Evolutionary conservation across 2,888 invertebrate genomes (phyloP), one percentile per base, ranked within the genome.

Genomic region (Odontomyia ornata): DNA sequence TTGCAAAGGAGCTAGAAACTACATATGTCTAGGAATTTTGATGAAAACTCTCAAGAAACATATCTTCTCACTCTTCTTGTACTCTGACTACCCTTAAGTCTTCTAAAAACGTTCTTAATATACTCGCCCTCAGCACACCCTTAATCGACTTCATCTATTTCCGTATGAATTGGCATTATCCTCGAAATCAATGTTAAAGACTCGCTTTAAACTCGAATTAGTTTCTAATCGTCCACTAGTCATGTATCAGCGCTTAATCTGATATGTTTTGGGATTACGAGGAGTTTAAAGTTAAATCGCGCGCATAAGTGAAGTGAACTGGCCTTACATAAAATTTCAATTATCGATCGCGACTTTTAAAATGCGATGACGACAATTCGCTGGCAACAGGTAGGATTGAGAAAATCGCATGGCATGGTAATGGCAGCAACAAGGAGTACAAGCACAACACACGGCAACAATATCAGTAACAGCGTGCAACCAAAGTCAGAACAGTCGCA

Each of bases 251-350:
- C 60, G 25, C 46, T 67, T 46, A 67, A 67, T 67, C 46, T 67
- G 67, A 67, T 67, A 67, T 67, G 67, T 67, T 67, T 60, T 18
- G 67, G 43, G 67, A 67, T 67, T 30, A 64, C 18, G 18, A 28
- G 67, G 60, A 60, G 60, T 60, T 60, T 60, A 60, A 52, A 21
- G 21, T 60, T 60, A 60, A 60, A 60, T 25, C 60, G 60, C 52
- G 52, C 60, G 60, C 60, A 60, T 60, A 60, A 60, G 60, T 60
- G 15, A 60, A 60, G 60, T 60, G 25, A 60, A 25, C 60, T 25
- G 52, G 60, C 25, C 67, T 67, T 67, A 67, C 67, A 67, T 67
- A 67, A 67, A 67, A 67, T 67, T 67, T 67, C 67, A 67, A 67
- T 67, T 67, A 67, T 67, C 67, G 67, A 67, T 67, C 9, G 3